Conservation (phyloP, 2,888 invertebrate species). For the Orthosia gracilis region DNA sequence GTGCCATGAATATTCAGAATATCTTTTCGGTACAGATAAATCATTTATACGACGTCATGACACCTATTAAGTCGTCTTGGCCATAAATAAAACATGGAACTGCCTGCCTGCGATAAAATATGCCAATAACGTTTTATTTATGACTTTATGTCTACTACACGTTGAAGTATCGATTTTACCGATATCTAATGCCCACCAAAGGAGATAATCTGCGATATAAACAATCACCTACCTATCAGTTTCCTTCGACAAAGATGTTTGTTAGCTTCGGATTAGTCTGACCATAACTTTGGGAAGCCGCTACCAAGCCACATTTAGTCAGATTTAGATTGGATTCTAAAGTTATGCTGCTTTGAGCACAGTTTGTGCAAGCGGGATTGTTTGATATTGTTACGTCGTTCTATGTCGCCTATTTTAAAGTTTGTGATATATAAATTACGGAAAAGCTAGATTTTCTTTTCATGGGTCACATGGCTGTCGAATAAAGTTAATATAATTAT, state of each 20-base stretch:
- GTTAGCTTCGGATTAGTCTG: constrained; percentile 2
- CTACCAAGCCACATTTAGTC: background rate
- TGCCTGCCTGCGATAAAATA: constrained; percentile 5
- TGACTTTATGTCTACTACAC: constrained; percentile 1
- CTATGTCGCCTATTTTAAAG: background rate
- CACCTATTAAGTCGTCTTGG: constrained; percentile 1
- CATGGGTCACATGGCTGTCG: background rate
- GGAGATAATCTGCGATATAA: background rate
- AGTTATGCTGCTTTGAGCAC: constrained; percentile 5
- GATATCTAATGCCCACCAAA: background rate
- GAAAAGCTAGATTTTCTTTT: background rate
- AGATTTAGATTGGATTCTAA: constrained; percentile 18
- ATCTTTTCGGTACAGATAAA: constrained; percentile 25
- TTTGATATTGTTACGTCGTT: background rate
- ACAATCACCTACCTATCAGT: constrained; percentile 2
- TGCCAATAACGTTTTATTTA: constrained; percentile 22
- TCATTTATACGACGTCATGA: constrained; percentile 10
- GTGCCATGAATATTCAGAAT: constrained; percentile 34
- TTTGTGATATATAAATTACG: background rate
- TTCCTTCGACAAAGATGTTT: constrained; percentile 6
- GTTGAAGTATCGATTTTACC: constrained; percentile 23
- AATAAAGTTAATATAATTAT: background rate
- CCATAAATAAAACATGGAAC: constrained; percentile 34
- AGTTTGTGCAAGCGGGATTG: background rate
- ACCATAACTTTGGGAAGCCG: constrained; percentile 8